Evolutionary conservation across 2,797 vertebrate genomes (phyloP).

Genomic region (Characodon lateralis): DNA sequence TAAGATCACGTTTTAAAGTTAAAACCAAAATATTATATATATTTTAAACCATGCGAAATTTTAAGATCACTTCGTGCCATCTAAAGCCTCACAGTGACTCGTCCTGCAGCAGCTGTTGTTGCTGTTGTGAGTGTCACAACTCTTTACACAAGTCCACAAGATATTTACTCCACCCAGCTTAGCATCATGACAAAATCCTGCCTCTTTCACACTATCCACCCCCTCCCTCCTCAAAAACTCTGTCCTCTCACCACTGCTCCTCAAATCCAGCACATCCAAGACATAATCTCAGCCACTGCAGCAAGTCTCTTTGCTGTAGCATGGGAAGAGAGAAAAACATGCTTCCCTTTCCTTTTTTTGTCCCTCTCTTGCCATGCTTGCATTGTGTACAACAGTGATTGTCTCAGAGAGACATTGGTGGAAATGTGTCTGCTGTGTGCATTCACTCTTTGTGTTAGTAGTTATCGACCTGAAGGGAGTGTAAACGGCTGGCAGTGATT

Average conservation of each 20-base stretch:
- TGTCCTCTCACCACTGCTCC: slow-evolving; percentile 54
- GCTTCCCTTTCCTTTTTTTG: slow-evolving; percentile 8
- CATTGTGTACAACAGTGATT: slow-evolving; percentile 62
- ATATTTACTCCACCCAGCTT: slow-evolving; percentile 68
- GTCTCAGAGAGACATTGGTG: slow-evolving; percentile 60
- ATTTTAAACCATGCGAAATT: slow-evolving; percentile 14
- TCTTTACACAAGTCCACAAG: slow-evolving; percentile 49
- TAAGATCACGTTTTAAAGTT: slow-evolving; percentile 15
- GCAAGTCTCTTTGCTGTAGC: slow-evolving; percentile 52
- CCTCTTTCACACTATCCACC: slow-evolving; percentile 57
- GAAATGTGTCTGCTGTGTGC: slow-evolving; percentile 66
- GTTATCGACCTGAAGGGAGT: slow-evolving; percentile 60
- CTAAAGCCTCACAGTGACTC: slow-evolving; percentile 15
- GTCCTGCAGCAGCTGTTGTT: slow-evolving; percentile 39
- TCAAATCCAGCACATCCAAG: slow-evolving; percentile 67
- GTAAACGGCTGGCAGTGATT: slow-evolving; percentile 72
- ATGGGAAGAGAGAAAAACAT: slow-evolving; percentile 48
- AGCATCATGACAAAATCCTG: slow-evolving; percentile 71
- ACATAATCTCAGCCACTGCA: slow-evolving; percentile 62
- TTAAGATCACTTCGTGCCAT: slow-evolving; percentile 11
- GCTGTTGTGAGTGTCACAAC: slow-evolving; percentile 43
- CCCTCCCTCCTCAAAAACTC: slow-evolving; percentile 40
- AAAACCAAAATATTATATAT: slow-evolving; percentile 6
- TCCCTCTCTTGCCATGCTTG: slow-evolving; percentile 46
- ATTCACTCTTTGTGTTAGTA: slow-evolving; percentile 66